phyloP scores from a whole-genome alignment of 2,888 invertebrate species.

The Cheilosia pagana region DNA sequence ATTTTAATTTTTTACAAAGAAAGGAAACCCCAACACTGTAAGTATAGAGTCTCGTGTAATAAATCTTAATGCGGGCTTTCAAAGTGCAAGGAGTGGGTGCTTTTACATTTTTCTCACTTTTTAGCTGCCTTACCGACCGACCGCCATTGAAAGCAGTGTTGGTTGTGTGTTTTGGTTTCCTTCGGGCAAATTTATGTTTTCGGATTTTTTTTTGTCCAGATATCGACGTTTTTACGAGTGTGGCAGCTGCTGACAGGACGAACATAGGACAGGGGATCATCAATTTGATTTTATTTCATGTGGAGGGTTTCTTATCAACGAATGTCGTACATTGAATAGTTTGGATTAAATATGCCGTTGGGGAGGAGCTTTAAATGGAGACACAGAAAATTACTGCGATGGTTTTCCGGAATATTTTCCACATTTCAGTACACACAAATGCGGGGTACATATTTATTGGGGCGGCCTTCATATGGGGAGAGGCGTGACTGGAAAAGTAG shows the following conservation, averaged over 20 bases:
- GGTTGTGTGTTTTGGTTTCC: constrained; percentile 3
- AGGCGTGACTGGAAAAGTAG: too few relatives aligned
- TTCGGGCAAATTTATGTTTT: constrained; percentile 28
- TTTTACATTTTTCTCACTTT: constrained; percentile 19
- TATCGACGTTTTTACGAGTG: constrained; percentile 47
- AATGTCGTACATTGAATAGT: constrained; percentile 41
- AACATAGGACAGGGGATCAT: constrained; percentile 31
- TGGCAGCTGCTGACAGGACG: constrained; percentile 35
- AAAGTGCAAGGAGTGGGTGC: constrained; percentile 48
- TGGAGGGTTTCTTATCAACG: constrained; percentile 42
- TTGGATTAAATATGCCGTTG: constrained; percentile 43
- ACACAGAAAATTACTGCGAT: constrained; percentile 18
- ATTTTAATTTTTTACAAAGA: constrained; percentile 39
- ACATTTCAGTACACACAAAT: too few relatives aligned
- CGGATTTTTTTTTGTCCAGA: background rate
- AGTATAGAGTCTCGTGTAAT: constrained; percentile 29
- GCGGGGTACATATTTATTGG: background rate
- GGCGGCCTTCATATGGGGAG: too few relatives aligned
- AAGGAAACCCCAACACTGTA: background rate
- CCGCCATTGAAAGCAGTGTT: constrained; percentile 26
- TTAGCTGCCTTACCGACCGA: too few relatives aligned
- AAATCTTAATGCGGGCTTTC: constrained; percentile 54
- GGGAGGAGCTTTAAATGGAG: constrained; percentile 5
- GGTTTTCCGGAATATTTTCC: background rate
- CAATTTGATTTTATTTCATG: constrained; percentile 54